Evolutionary conservation across 1,140 invertebrate species (phyloP).

Genomic region (Gonioctena quinquepunctata): DNA sequence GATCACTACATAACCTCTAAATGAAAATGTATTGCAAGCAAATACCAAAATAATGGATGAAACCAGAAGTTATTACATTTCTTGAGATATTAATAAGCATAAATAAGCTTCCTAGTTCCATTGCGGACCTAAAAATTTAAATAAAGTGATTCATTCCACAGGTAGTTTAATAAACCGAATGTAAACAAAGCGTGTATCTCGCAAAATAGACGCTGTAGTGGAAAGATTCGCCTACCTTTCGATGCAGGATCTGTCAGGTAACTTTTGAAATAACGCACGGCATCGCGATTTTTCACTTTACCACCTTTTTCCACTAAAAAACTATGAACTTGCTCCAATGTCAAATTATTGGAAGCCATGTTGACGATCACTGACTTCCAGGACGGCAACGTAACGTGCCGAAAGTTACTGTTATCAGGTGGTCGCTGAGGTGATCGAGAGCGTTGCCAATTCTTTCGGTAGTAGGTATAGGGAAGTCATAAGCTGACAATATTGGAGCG

Average conservation of each 20-base stretch:
- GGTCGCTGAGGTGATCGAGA: background rate
- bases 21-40: too few species aligned
- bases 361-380: slow-evolving; percentile 6
- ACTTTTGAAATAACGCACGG: slow-evolving; percentile 86
- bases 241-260: slow-evolving; percentile 79
- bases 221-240: slow-evolving; percentile 65
- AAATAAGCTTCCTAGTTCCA: too few species aligned
- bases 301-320: slow-evolving; percentile 83
- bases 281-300: slow-evolving; percentile 82
- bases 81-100: too few species aligned
- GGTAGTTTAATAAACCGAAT: slow-evolving; percentile 16
- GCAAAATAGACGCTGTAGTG: background rate
- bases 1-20: too few species aligned
- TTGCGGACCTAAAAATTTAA: slow-evolving; percentile 5
- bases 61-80: too few species aligned
- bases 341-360: slow-evolving; percentile 63
- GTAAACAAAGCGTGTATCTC: slow-evolving; percentile 39
- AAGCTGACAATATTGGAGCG: too few species aligned
- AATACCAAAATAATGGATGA: too few species aligned
- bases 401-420: background rate
- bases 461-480: too few species aligned
- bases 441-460: background rate
- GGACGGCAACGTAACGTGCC: background rate
- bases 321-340: slow-evolving; percentile 78
- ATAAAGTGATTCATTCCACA: slow-evolving; percentile 18